Evolutionary conservation across 2,113 vertebrate species (phyloP).

Genomic region (Mesembrinibis cayennensis): DNA sequence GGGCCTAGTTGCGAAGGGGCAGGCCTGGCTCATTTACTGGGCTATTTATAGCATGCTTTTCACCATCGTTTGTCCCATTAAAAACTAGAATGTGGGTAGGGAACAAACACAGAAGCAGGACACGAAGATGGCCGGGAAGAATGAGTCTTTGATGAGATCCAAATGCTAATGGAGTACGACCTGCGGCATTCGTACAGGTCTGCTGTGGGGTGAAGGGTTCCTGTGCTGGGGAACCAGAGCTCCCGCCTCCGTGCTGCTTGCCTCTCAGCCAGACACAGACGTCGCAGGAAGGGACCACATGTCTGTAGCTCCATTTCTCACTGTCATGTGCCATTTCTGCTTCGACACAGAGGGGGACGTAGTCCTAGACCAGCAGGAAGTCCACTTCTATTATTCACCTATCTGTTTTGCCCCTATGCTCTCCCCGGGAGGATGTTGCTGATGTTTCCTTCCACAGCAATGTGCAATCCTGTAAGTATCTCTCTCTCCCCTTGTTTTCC

Average conservation of each 20-base stretch:
- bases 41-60: conserved; percentile 58
- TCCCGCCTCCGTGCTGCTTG: background rate
- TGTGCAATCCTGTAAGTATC: background rate
- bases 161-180: background rate
- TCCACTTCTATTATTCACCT: background rate
- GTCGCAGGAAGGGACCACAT: background rate
- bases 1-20: conserved; percentile 9
- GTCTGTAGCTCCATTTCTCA: background rate
- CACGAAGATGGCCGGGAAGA: conserved; percentile 2
- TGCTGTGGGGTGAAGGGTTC: background rate
- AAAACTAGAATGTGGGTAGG: conserved; percentile 17
- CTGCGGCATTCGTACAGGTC: background rate
- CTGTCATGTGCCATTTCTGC: background rate
- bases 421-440: background rate
- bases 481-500: conserved; percentile 52
- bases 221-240: background rate
- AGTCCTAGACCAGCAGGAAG: background rate
- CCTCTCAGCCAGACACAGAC: background rate
- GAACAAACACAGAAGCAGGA: conserved; percentile 25
- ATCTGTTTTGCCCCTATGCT: background rate
- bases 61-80: conserved; percentile 20
- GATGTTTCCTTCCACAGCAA: background rate
- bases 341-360: fast-evolving
- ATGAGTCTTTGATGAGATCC: conserved; percentile 31
- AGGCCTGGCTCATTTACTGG: conserved; percentile 40